Evolutionary conservation across 2,797 vertebrate genomes (phyloP).

Genomic region (Falco concolor): DNA sequence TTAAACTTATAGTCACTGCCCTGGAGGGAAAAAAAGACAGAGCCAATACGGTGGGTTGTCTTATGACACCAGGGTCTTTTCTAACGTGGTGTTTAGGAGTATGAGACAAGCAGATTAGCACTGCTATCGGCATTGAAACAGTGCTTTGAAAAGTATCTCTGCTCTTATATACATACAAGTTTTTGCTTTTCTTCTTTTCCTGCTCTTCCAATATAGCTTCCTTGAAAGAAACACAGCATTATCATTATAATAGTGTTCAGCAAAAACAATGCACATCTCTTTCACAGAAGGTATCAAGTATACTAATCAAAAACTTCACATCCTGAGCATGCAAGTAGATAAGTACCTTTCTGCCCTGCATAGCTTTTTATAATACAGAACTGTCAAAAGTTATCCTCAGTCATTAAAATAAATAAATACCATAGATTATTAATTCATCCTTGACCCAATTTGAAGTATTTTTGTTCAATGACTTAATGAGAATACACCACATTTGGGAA

Average conservation of each 20-base stretch:
- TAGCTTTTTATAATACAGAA: not conserved
- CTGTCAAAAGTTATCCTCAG: not conserved
- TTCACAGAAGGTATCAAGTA: not conserved
- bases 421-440: not conserved
- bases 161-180: constrained; percentile 83
- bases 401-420: not conserved
- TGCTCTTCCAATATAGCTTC: constrained; percentile 96
- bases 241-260: not conserved
- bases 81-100: not conserved
- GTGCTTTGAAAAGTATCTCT: not conserved
- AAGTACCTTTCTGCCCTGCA: not conserved
- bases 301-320: not conserved
- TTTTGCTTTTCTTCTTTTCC: constrained; percentile 94
- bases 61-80: not conserved
- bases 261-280: not conserved
- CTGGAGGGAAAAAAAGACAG: constrained; percentile 59
- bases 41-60: not conserved
- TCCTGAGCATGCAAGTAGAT: not conserved
- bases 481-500: not conserved
- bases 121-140: not conserved
- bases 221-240: constrained; percentile 73
- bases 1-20: constrained; percentile 88
- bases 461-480: not conserved
- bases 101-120: not conserved
- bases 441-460: not conserved